Percentiles rank a stretch among this genome's conserved stretches.
Conservation (phyloP, 2,797 vertebrate genomes). For the Fundulus diaphanus region DNA sequence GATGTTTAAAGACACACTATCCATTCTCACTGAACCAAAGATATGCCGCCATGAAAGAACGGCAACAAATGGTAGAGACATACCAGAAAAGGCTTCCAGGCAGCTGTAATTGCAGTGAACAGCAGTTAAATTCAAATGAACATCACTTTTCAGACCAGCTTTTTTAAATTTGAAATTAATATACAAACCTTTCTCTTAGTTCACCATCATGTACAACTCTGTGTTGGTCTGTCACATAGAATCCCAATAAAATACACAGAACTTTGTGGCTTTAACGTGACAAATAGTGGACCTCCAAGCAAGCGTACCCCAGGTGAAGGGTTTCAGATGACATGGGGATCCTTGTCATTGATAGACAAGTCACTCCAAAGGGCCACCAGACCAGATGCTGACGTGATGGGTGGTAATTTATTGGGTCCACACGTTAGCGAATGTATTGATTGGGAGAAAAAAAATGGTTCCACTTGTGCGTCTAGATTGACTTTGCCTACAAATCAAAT, state of each 20-base stretch:
- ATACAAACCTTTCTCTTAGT: neutral
- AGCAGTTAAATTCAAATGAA: neutral
- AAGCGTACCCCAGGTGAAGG: conserved; percentile 13
- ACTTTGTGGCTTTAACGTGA: neutral
- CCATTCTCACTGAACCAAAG: neutral
- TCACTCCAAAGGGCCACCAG: conserved; percentile 35
- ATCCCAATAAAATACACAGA: neutral
- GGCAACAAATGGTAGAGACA: neutral
- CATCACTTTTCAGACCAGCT: neutral
- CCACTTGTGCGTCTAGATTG: conserved; percentile 33
- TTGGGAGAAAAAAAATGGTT: conserved; percentile 42
- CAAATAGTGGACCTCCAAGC: neutral
- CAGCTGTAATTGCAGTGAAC: neutral
- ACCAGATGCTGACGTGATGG: conserved; percentile 59
- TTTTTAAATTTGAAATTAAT: neutral
- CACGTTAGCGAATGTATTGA: conserved; percentile 38
- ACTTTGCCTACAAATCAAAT: conserved; percentile 38
- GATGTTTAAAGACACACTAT: neutral
- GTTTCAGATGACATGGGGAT: conserved; percentile 45
- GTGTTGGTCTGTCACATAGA: neutral
- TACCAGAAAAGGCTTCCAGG: neutral
- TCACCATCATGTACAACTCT: neutral
- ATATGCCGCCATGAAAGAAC: neutral
- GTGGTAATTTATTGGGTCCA: conserved; percentile 57
- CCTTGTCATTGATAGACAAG: conserved; percentile 50